Conservation (phyloP, 2,797 vertebrate species). For the Jordanella pulchra region DNA sequence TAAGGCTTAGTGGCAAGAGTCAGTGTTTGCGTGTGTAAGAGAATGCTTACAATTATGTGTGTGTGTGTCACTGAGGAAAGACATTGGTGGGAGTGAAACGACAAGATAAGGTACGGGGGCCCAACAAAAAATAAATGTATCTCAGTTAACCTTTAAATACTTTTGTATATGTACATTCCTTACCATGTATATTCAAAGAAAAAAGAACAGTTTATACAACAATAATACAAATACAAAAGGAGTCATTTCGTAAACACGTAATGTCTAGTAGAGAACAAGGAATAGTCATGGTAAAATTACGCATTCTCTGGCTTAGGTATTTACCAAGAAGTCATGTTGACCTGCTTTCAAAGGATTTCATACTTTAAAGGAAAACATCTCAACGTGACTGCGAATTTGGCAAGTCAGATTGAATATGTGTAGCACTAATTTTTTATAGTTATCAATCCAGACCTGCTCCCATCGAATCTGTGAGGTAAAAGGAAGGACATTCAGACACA, state of each 20-base stretch:
- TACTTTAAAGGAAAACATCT: neutral
- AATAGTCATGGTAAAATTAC: neutral
- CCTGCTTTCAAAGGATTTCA: neutral
- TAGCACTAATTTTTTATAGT: too few species aligned
- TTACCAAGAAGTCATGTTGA: neutral
- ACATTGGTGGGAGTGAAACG: conserved; percentile 31
- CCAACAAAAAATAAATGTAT: conserved; percentile 17
- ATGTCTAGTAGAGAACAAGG: neutral
- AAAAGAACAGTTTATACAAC: neutral
- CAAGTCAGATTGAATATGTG: too few species aligned
- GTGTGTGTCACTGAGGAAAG: conserved; percentile 33
- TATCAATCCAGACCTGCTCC: too few species aligned
- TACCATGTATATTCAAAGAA: neutral
- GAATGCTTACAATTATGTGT: conserved; percentile 16
- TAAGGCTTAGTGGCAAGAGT: conserved; percentile 45
- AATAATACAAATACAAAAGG: neutral
- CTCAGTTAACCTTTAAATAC: neutral
- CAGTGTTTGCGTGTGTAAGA: conserved; percentile 32
- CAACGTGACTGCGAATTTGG: neutral
- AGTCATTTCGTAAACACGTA: neutral
- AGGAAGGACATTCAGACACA: too few species aligned
- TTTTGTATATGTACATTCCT: conserved; percentile 13
- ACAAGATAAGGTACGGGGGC: conserved; percentile 19
- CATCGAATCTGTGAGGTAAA: too few species aligned
- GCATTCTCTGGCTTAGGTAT: neutral